Evolutionary conservation across 2,113 vertebrate genomes (phyloP).

Genomic region (Regulus satrapa): DNA sequence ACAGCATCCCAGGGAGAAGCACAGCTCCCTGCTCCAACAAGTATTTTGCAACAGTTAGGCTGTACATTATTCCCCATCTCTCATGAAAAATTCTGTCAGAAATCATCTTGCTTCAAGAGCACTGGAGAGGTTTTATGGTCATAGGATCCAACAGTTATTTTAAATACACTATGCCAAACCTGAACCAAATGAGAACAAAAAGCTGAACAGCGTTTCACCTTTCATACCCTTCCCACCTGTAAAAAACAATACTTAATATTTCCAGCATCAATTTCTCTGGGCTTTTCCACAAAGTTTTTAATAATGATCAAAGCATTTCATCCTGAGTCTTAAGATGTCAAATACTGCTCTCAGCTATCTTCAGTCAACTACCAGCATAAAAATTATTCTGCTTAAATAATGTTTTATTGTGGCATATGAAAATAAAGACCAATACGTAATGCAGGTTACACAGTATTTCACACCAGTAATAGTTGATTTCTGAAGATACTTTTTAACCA

Average conservation of each 20-base stretch:
- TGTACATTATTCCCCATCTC: neutral
- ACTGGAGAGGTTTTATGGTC: neutral
- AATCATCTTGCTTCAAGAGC: neutral
- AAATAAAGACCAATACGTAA: neutral
- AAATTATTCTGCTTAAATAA: neutral
- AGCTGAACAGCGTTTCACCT: neutral
- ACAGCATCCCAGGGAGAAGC: neutral
- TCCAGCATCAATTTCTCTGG: neutral
- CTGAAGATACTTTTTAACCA: neutral
- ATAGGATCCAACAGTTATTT: neutral
- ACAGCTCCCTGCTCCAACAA: neutral
- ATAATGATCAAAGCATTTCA: neutral
- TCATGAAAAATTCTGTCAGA: neutral
- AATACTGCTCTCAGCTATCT: neutral
- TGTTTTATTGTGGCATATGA: neutral
- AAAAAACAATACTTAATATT: neutral
- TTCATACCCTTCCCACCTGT: neutral
- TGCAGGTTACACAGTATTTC: neutral
- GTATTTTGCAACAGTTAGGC: neutral
- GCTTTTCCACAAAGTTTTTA: neutral
- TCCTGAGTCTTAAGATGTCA: neutral
- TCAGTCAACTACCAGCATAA: neutral
- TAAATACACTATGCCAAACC: neutral
- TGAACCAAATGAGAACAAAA: neutral
- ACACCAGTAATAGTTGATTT: neutral